Conservation (phyloP, 2,113 vertebrate genomes). For the Okapia johnstoni region DNA sequence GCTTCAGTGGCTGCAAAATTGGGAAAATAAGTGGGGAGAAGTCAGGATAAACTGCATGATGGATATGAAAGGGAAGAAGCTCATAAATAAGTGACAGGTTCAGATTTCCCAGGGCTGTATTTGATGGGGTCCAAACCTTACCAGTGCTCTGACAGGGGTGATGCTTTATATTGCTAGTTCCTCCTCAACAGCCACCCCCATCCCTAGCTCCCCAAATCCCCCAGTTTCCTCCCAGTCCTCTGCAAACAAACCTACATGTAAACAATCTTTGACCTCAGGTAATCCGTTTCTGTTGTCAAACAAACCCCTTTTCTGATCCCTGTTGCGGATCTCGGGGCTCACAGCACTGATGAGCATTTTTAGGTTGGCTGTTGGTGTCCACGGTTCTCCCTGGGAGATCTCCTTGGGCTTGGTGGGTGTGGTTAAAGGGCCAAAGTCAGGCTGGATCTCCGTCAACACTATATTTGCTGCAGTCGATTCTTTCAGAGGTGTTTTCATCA, state of each 20-base stretch:
- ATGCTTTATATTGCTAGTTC: neutral
- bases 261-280: slow-evolving; percentile 76
- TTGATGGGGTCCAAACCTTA: neutral
- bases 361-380: slow-evolving; percentile 96
- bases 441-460: slow-evolving; percentile 69
- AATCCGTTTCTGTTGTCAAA: slow-evolving; percentile 74
- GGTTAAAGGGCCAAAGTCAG: slow-evolving; percentile 83
- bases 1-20: slow-evolving; percentile 7
- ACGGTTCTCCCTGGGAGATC: slow-evolving; percentile 86
- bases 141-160: neutral
- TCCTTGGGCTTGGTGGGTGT: slow-evolving; percentile 91
- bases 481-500: slow-evolving; percentile 80
- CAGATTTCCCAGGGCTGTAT: neutral
- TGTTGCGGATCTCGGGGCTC: slow-evolving; percentile 94
- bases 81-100: neutral
- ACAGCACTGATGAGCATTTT: slow-evolving; percentile 97
- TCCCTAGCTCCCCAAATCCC: neutral
- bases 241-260: slow-evolving; percentile 79
- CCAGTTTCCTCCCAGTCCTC: neutral
- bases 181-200: neutral
- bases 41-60: neutral
- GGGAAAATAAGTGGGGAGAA: neutral
- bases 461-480: slow-evolving; percentile 60
- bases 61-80: neutral
- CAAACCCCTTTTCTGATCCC: slow-evolving; percentile 86